Conservation (phyloP, 2,113 vertebrate species). For the Actenoides lindsayi region DNA sequence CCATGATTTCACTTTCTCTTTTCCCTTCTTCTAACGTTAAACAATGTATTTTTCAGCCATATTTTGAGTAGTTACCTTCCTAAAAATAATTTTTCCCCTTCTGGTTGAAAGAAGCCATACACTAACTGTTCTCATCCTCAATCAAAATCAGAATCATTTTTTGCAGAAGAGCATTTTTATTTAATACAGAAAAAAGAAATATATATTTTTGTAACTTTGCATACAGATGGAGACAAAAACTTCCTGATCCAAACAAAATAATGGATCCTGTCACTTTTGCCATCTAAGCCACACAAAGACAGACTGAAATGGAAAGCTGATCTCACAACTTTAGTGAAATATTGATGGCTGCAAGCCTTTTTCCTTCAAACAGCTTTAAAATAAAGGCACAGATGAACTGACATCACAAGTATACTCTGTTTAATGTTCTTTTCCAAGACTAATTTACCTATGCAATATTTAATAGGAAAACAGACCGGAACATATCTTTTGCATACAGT, state of each 20-base stretch:
- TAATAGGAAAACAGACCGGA: neutral
- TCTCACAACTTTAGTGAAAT: neutral
- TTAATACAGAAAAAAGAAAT: neutral
- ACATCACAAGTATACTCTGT: neutral
- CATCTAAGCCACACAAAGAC: neutral
- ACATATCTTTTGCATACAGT: neutral
- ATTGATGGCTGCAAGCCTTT: neutral
- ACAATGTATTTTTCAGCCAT: neutral
- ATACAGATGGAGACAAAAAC: neutral
- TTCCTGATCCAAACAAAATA: neutral
- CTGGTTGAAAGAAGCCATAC: neutral
- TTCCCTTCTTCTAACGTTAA: neutral
- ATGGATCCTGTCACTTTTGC: neutral
- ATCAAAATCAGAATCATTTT: neutral
- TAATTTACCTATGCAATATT: neutral
- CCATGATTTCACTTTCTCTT: neutral
- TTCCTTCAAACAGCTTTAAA: neutral
- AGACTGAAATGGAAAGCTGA: neutral
- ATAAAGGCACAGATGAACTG: neutral
- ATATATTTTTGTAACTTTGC: neutral
- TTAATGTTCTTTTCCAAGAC: neutral
- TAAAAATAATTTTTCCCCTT: neutral
- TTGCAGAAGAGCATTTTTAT: neutral
- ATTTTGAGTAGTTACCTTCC: neutral
- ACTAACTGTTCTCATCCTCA: neutral